Evolutionary conservation across 2,888 invertebrate species (phyloP).

Genomic region (Apamea anceps): DNA sequence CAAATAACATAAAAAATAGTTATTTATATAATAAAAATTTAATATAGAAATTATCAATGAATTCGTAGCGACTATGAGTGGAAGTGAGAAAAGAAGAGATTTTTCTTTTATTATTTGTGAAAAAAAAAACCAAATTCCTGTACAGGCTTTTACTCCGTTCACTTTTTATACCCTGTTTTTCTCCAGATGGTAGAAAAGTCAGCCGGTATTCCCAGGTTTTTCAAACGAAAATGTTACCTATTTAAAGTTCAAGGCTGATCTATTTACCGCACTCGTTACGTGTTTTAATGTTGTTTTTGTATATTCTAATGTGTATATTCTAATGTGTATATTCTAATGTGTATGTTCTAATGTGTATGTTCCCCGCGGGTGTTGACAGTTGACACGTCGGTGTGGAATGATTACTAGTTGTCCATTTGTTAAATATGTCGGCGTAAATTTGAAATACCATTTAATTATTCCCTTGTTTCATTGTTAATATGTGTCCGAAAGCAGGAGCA

Average conservation of each 20-base stretch:
- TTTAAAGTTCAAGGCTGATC: conserved; percentile 5
- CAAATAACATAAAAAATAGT: too few relatives aligned
- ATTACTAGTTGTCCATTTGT: conserved; percentile 4
- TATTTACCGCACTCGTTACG: background rate
- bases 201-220: background rate
- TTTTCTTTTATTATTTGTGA: too few relatives aligned
- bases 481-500: too few relatives aligned
- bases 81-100: too few relatives aligned
- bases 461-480: background rate
- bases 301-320: background rate
- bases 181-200: too few relatives aligned
- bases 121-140: too few relatives aligned
- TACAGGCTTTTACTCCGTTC: too few relatives aligned
- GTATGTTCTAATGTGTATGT: conserved; percentile 2
- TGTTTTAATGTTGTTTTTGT: background rate
- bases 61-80: too few relatives aligned
- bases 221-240: background rate
- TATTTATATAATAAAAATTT: too few relatives aligned
- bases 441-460: conserved; percentile 8
- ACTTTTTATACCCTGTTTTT: too few relatives aligned
- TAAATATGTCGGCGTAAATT: conserved; percentile 4
- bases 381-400: background rate
- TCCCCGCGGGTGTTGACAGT: conserved; percentile 11
- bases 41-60: too few relatives aligned
- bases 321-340: background rate